Evolutionary conservation across 2,113 vertebrate species (phyloP), one percentile per base, ranked within the genome.

Genomic region (Prietella phreatophila): DNA sequence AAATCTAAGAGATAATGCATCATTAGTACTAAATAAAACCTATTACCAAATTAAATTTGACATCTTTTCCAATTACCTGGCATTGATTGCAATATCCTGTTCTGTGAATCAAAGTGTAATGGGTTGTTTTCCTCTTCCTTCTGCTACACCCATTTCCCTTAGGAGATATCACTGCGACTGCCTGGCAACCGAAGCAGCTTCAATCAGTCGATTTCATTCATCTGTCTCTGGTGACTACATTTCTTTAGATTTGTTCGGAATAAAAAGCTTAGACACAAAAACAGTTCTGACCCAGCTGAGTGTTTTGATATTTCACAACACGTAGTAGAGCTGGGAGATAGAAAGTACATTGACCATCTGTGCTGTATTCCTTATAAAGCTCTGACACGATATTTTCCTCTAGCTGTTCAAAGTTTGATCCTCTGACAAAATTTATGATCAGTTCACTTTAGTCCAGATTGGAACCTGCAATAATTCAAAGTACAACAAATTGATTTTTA

Each of bases 181-280:
- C 92, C 92, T 93, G 91, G 91, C 91, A 93, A 91, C 93, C 83
- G 2, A 88, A 92, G 91, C 69, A 30, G 33, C 86, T 88, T 86
- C 71, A 69, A 73, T 84, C 83, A 85, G 85, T 86, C 69, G 73
- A 85, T 91, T 94, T 93, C 92, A 94, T 95, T 94, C 92, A 93
- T 88, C 91, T 92, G 91, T 88, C 93, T 85, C 87, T 75, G 87
- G 69, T 93, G 91, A 94, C 93, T 93, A 92, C 92, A 88, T 94
- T 94, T 92, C 88, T 87, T 61, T 84, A 89, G 91, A 92, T 93
- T 94, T 92, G 88, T 87, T 90, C 85, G 19, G 83, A 92, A 92
- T 92, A 85, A 92, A 93, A 92, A 92, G 89, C 89, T 79, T 63
- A 89, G 73, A 82, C 90, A 93, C 90, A 93, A 93, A 93, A 89